Evolutionary conservation across 2,797 vertebrate genomes (phyloP), one percentile per base, ranked within the genome.

Genomic region (Gadopsis marmoratus): DNA sequence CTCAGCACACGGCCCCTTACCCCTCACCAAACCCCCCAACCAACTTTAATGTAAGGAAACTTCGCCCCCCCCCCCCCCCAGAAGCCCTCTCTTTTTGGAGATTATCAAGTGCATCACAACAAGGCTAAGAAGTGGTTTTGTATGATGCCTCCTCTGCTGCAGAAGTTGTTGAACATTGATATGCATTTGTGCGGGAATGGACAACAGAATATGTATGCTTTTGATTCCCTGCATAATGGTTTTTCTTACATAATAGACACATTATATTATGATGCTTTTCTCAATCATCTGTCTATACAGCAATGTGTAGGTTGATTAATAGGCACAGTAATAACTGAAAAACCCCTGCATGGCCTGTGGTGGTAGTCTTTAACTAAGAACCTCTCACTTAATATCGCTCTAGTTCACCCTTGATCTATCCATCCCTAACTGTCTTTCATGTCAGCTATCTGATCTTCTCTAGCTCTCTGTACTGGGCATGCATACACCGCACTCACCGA

Each of bases 21-120:
- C 79, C 62, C 47, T 84, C 85, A 82, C 48, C 79, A 67, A 93
- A 85, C 89, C 93, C 84, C 73, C 93, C 95, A 89, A 94, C 86
- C 87, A 95, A 94, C 83, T 87, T 93, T 54, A 90, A 95, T 94
- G 97, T 97, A 79, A 96, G 93, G 19, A 47, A 54, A 48, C 17
- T n/a, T 74, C 62, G 75, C 45, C 51, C 70, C 83, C 31, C 76
- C 43, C 68, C 26, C 21, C 70, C 31, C 41, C 60, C 48, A 79
- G 35, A 79, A 8, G 26, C 21, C 21, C 11, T 39, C n/a, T 58
- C 9, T 56, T 78, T 76, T 16, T 16, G 35, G 4, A 68, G 71
- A 65, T 56, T 33, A 53, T 68, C 39, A 67, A 74, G 73, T 72
- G 31, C 53, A 56, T 67, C 51, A 8, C 61, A 68, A 72, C 45